These are phyloP conservation scores for Eurypyga helias DNA, from an alignment of 2,113 vertebrate genomes.

Conservation along the genomic window DNA sequence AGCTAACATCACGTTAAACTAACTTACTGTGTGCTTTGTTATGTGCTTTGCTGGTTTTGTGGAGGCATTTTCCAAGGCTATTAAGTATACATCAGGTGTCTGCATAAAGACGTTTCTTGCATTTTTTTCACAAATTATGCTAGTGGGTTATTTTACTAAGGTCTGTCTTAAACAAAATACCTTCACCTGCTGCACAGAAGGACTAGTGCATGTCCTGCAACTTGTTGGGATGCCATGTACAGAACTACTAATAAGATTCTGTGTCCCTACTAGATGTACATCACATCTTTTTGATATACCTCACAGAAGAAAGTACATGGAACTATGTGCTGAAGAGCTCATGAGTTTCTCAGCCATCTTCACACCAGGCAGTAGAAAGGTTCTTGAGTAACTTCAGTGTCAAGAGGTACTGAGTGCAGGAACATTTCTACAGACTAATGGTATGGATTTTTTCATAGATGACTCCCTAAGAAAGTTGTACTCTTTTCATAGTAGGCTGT, in stretches of 20 bases:
- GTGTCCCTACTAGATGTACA: accelerated
- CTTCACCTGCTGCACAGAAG: not conserved
- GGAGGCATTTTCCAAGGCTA: not conserved
- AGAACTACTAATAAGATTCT: not conserved
- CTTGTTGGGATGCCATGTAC: not conserved
- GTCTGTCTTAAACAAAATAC: not conserved
- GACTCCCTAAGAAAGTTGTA: not conserved
- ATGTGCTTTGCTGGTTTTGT: not conserved
- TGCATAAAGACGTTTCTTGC: not conserved
- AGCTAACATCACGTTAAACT: not conserved
- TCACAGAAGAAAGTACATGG: not conserved
- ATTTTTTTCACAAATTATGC: not conserved
- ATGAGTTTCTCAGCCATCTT: not conserved
- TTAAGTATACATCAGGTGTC: too few species aligned
- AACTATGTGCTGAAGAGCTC: not conserved
- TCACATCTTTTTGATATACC: not conserved
- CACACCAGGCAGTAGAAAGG: not conserved
- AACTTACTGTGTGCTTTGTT: not conserved
- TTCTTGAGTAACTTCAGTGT: not conserved
- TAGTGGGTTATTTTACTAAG: not conserved
- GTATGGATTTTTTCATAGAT: not conserved
- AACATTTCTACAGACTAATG: not conserved
- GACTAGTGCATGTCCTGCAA: not conserved
- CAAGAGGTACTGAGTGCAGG: not conserved
- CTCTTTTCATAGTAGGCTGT: not conserved